Base-by-base conservation (phyloP, 2,888 invertebrate genomes). In the Drosophila pseudotalamancana region DNA sequence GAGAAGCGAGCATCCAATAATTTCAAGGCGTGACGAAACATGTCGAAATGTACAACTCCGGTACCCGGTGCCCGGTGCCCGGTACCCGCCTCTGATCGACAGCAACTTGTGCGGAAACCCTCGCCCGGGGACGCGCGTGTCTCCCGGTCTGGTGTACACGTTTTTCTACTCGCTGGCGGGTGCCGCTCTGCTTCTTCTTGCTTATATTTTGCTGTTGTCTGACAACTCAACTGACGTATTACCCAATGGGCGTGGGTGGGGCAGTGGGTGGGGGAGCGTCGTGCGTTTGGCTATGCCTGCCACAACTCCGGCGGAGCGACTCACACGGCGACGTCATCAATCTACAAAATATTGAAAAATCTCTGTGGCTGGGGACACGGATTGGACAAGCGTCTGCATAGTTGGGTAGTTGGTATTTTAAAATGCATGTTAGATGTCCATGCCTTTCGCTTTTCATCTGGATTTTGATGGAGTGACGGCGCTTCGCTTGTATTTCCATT, bases 101-200 rank as follows among this genome's bases (percentile, higher is more conserved):
- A 82, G 83, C 86, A 76, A 83, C 83, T 83, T 83, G 77, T 83
- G 83, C 83, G 83, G 63, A 85, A 83, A 83, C 71, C 59, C 39
- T 49, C 54, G 39, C 23, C 56, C 57, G 65, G 64, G n/a, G 49
- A 64, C 74, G 61, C 73, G 68, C 61, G 65, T 60, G 49, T 37
- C 54, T 59, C 43, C 27, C 50, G 11, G 40, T 8, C 34, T 59
- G 66, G 56, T 54, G 63, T 54, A 64, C 71, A 74, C 72, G 77
- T 68, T 80, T 80, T 62, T 49, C 67, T 71, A 71, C 68, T 76
- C 73, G 70, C 19, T 48, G 51, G 32, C 46, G 46, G 46, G 32
- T 25, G 48, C 16, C 66, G 63, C 54, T 61, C 12, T 23, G 37
- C 8, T 39, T 19, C 0, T 19, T 19, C n/a, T n/a, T n/a, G n/a